Evolutionary conservation across 2,113 vertebrate genomes (phyloP).

Genomic region (Forbesichthys agassizii): DNA sequence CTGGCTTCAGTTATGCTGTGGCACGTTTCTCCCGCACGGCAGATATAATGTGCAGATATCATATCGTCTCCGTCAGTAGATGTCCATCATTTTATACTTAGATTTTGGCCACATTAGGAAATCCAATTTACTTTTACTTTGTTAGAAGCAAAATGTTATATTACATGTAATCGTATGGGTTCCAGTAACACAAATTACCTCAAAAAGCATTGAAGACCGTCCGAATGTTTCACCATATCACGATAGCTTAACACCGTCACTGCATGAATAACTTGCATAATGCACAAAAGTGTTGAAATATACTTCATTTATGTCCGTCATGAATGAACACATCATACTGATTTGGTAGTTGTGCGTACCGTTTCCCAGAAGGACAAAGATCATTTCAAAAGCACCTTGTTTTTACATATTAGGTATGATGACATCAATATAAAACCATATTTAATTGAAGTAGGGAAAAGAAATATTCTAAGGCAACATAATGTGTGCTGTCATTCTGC

Average conservation of each 20-base stretch:
- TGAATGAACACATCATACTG: conserved; percentile 6
- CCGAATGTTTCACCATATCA: conserved; percentile 68
- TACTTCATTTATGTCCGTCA: conserved; percentile 14
- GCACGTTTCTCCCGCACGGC: conserved; percentile 47
- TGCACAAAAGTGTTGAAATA: conserved; percentile 10
- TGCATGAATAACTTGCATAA: conserved; percentile 35
- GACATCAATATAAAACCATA: conserved; percentile 1
- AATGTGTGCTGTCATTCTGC: background rate
- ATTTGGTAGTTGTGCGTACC: conserved; percentile 40
- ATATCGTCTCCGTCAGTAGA: conserved; percentile 51
- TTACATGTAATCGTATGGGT: conserved; percentile 23
- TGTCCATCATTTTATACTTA: background rate
- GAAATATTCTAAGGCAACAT: background rate
- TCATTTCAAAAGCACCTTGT: conserved; percentile 25
- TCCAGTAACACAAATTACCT: conserved; percentile 74
- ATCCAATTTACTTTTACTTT: conserved; percentile 49
- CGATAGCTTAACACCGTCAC: conserved; percentile 54
- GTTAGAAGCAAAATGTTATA: conserved; percentile 1
- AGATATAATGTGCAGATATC: conserved; percentile 52
- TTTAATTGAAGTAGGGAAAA: conserved; percentile 9
- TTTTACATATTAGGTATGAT: conserved; percentile 21
- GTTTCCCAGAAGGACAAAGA: conserved; percentile 34
- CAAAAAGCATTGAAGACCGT: conserved; percentile 40
- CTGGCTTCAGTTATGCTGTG: conserved; percentile 32
- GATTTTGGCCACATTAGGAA: background rate